Conservation (phyloP, 2,113 vertebrate species). For the Rhinolophus ferrumequinum region DNA sequence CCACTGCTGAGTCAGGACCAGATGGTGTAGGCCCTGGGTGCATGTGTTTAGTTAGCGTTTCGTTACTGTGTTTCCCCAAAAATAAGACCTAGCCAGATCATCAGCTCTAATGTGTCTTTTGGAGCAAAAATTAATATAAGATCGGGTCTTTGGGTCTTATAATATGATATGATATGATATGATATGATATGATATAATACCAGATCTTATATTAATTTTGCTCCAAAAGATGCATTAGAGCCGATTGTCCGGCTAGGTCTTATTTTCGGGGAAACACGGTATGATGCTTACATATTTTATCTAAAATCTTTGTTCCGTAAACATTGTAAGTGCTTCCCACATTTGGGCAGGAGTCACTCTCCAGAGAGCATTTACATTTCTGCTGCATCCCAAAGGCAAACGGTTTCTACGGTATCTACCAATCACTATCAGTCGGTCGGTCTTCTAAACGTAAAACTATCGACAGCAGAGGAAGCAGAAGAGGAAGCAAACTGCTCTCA, state of each 20-base stretch:
- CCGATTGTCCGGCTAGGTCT: no score
- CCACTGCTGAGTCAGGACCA: neutral
- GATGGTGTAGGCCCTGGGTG: fast-evolving
- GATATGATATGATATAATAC: no score
- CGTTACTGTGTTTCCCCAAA: no score
- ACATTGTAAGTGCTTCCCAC: neutral
- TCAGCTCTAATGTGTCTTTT: no score
- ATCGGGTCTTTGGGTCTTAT: no score
- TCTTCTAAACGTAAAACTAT: neutral
- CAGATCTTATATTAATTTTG: no score
- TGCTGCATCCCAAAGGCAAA: neutral
- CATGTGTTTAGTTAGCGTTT: neutral
- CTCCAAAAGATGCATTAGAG: no score
- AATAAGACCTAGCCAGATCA: no score
- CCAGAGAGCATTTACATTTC: neutral
- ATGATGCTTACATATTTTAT: neutral
- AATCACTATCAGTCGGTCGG: neutral
- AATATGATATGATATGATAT: no score
- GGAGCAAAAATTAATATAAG: no score
- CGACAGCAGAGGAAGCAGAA: neutral
- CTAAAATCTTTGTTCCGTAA: neutral
- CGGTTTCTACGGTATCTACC: neutral
- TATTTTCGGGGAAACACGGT: no score
- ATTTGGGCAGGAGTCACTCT: neutral
- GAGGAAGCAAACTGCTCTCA: neutral